Evolutionary conservation across 92 coral and sea anemone species (phyloP), one percentile per base, ranked within the genome.

Genomic region (Montipora capitata): DNA sequence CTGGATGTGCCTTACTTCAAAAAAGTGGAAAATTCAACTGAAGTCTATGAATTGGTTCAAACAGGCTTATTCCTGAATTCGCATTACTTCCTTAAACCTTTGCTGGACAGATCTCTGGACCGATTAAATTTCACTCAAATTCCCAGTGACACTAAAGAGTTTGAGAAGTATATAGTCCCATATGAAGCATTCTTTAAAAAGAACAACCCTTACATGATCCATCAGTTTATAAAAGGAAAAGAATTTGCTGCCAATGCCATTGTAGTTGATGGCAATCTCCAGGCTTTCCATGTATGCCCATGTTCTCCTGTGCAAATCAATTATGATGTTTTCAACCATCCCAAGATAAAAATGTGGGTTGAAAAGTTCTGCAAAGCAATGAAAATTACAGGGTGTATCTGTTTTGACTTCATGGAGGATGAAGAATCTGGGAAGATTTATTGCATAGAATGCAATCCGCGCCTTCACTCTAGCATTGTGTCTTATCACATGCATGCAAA

Each of bases 361-460:
- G 65, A 77, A 10, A 66, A 3, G 35, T 90, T 90, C 43, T 90
- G 93, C 62, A 78, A 69, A 59, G 88, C 77, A 17, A 90, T 42
- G 90, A 73, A 85, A 40, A 87, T 90, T 89, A 90, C 75, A 12
- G 90, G 90, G 4, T 85, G 86, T 6, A 35, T 85, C 10, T 69
- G 82, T 70, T 84, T 90, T 35, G 93, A 90, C 81, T 90, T 90
- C 54, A 52, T 90, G 15, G 85, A 90, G 64, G 90, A 90, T 16
- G 86, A 77, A 10, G 38, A 20, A 12, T 78, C 93, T 35, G 77
- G 82, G 1, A 20, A 77, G 51, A 76, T 90, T 54, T 90, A 90
- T 74, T 90, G 93, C 82, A 90, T 90, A 14, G 93, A 90, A 77
- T 90, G 93, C 74, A 90, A 90, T 71, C 93, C 93, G 17, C 85